Conservation (phyloP, 2,113 vertebrate species). For the Chlorodrepanis virens region DNA sequence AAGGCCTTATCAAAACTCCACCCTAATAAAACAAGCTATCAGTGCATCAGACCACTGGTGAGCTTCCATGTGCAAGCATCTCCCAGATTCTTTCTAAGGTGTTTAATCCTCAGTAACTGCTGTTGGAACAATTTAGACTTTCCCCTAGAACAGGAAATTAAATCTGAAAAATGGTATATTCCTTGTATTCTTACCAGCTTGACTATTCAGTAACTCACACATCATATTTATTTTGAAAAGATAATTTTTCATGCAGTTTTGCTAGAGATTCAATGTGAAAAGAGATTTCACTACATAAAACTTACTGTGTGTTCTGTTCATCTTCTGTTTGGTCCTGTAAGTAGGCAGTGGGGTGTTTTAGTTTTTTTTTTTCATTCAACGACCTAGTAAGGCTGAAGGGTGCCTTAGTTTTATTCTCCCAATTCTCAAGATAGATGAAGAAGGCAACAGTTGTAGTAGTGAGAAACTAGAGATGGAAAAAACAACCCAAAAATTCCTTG, state of each 20-base stretch:
- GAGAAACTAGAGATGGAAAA: background rate
- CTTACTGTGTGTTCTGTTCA: background rate
- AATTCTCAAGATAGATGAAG: background rate
- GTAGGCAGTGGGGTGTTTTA: background rate
- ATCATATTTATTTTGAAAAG: background rate
- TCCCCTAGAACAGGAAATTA: background rate
- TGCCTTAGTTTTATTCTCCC: background rate
- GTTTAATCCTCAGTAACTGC: background rate
- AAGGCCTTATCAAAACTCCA: conserved; percentile 6
- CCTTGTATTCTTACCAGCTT: background rate
- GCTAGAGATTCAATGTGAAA: background rate
- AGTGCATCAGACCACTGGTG: background rate
- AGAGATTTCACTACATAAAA: background rate
- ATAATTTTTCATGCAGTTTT: background rate
- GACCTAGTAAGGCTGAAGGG: background rate
- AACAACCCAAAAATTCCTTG: background rate
- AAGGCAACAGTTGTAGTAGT: background rate
- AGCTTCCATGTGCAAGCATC: background rate
- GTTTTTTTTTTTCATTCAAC: background rate
- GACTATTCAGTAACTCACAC: background rate
- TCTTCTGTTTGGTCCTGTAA: background rate
- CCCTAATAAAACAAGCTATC: conserved; percentile 31
- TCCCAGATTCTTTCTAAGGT: background rate
- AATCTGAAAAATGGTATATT: background rate
- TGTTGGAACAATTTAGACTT: background rate